Evolutionary conservation across 1,140 invertebrate species (phyloP), one percentile per base, ranked within the genome.

Genomic region (Eriocheir sinensis): DNA sequence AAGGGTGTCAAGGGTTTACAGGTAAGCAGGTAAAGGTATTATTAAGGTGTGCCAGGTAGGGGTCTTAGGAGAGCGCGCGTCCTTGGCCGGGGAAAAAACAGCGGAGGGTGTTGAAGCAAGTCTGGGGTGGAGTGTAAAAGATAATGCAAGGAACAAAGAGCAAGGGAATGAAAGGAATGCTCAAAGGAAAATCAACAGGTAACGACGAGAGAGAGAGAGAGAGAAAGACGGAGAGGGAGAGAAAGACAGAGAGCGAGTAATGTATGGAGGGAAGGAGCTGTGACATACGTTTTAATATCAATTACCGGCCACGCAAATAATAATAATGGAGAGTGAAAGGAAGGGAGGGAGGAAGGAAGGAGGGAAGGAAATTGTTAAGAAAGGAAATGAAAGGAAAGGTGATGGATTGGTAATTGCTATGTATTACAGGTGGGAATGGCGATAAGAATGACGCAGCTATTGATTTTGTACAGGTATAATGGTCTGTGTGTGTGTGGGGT

Each of bases 121-220:
- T 1, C 1, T 72, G 60, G 60, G 60, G 27, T 72, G 60, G n/a
- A 21, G 21, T 72, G 60, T n/a, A 72, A 72, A 72, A 72, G 60
- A 72, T 72, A 72, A 72, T 72, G 60, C 21, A 72, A n/a, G 60
- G 27, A 72, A 72, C 60, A 72, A 72, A 72, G 60, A 72, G 60
- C 60, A n/a, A 21, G 60, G 27, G 60, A 72, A 72, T 72, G 60
- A 72, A 72, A 86, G 85, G 1, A 86, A n/a, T 40, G 41, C 21
- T 40, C 36, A 44, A 86, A 86, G 85, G 41, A 86, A 44, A 30
- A 86, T 17, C 36, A n/a, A n/a, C n/a, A 86, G 27, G 41, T 21
- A 27, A 86, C 9, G n/a, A n/a, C n/a, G n/a, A n/a, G n/a, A n/a
- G n/a, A n/a, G n/a, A n/a, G n/a, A n/a, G n/a, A n/a, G n/a, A n/a